These are phyloP conservation scores for Bathynomus jamesi DNA, from an alignment of 1,140 invertebrate genomes.

Conservation along the genomic window DNA sequence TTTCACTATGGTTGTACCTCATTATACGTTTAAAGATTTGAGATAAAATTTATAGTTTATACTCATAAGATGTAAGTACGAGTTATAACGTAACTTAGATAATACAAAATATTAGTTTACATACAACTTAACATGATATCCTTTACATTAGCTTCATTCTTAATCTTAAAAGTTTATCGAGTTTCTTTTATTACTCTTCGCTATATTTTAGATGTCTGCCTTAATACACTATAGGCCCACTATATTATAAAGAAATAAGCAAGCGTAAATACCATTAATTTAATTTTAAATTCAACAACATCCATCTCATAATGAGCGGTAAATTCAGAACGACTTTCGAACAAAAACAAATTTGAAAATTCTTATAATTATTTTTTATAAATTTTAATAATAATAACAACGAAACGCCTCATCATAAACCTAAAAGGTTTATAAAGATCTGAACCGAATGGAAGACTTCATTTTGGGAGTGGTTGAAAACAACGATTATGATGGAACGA, in stretches of 20 bases:
- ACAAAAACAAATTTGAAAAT: too few species aligned
- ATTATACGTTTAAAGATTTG: too few species aligned
- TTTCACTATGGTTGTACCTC: too few species aligned
- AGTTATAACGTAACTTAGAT: too few species aligned
- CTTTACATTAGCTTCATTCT: too few species aligned
- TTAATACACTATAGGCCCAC: background rate
- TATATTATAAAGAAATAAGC: background rate
- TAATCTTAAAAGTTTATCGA: too few species aligned
- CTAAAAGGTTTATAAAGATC: conserved; percentile 28
- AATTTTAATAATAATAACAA: background rate
- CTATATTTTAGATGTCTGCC: too few species aligned
- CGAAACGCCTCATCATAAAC: background rate
- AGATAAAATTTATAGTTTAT: too few species aligned
- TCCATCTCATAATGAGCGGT: background rate
- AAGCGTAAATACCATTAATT: background rate
- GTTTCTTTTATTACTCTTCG: too few species aligned
- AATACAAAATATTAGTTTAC: too few species aligned
- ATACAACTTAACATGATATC: too few species aligned
- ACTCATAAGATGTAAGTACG: too few species aligned
- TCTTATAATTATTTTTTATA: conserved; percentile 1
- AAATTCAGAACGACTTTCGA: background rate
- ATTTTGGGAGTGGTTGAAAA: conserved; percentile 34
- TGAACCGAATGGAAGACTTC: conserved; percentile 32
- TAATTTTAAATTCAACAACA: background rate
- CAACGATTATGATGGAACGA: conserved; percentile 38